Conservation (phyloP, 2,888 invertebrate genomes). For the Cheilosia impressa region DNA sequence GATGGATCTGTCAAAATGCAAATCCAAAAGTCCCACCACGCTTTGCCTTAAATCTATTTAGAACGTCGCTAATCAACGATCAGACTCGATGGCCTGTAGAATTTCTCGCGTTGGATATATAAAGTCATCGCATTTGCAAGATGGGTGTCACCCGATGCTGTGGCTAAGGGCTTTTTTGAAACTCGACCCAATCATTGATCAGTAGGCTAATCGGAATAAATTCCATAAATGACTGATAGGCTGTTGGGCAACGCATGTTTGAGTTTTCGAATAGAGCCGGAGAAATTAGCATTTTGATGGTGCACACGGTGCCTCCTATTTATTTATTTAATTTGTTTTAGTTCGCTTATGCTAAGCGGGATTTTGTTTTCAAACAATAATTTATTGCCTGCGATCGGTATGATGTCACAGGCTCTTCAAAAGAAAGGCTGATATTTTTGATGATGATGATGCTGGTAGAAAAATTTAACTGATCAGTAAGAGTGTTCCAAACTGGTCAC, state of each 20-base stretch:
- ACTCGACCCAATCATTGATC: slow-evolving; percentile 7
- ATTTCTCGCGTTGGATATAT: background rate
- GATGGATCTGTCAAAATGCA: too few relatives aligned
- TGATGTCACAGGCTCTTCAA: too few relatives aligned
- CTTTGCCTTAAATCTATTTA: too few relatives aligned
- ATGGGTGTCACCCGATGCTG: background rate
- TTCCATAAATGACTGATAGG: slow-evolving; percentile 15
- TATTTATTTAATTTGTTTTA: background rate
- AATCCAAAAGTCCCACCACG: too few relatives aligned
- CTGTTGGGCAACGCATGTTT: background rate
- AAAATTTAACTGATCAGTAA: too few relatives aligned
- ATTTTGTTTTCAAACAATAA: background rate
- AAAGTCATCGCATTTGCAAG: slow-evolving; percentile 25
- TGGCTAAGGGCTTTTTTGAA: background rate
- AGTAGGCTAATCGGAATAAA: slow-evolving; percentile 16
- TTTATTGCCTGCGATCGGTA: too few relatives aligned
- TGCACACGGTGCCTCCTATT: background rate
- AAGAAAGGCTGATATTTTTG: too few relatives aligned
- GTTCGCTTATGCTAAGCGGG: background rate
- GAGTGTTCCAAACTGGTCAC: background rate
- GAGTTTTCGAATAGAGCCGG: background rate
- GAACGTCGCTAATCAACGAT: too few relatives aligned
- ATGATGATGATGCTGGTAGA: too few relatives aligned
- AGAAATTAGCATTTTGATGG: background rate
- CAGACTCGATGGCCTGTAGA: background rate